Percentiles rank a stretch among this genome's conserved stretches.
These are phyloP conservation scores for Chelmon rostratus DNA, from an alignment of 2,797 vertebrate genomes.

Conservation along the genomic window DNA sequence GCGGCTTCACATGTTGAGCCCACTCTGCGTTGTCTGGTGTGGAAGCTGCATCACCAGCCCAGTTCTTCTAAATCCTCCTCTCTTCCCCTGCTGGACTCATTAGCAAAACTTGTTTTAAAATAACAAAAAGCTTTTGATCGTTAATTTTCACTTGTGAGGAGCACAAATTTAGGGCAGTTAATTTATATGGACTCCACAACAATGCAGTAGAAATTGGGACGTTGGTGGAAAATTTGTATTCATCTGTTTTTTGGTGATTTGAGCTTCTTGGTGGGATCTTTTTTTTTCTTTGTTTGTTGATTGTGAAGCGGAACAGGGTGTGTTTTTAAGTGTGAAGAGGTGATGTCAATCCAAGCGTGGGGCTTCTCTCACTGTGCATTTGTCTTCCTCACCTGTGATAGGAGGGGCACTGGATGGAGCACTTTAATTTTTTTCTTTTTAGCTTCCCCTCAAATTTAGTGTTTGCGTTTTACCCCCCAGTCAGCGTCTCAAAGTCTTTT, in stretches of 20 bases:
- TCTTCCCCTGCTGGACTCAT: constrained; percentile 52
- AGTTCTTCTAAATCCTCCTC: constrained; percentile 56
- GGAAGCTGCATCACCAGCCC: constrained; percentile 44
- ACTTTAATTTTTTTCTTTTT: constrained; percentile 75
- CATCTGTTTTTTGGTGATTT: constrained; percentile 28
- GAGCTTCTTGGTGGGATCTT: constrained; percentile 1
- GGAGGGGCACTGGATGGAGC: constrained; percentile 90
- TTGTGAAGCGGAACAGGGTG: constrained; percentile 34
- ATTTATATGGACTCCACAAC: constrained; percentile 75
- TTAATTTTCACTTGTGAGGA: constrained; percentile 42
- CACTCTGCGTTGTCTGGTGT: constrained; percentile 41
- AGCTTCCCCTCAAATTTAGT: constrained; percentile 77
- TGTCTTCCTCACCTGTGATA: constrained; percentile 64
- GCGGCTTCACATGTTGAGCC: constrained; percentile 25
- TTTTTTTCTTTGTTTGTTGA: constrained; percentile 14
- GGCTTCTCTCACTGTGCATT: constrained; percentile 29
- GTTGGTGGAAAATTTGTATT: constrained; percentile 35
- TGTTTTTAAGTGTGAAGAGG: constrained; percentile 47
- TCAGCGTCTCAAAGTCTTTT: constrained; percentile 83
- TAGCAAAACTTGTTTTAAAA: constrained; percentile 27
- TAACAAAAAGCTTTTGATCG: constrained; percentile 17
- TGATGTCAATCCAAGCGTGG: constrained; percentile 39
- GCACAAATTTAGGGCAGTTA: constrained; percentile 83
- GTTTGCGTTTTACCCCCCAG: constrained; percentile 77
- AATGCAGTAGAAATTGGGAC: constrained; percentile 50